Evolutionary conservation across 2,113 vertebrate species (phyloP).

Genomic region (Otocyon megalotis): DNA sequence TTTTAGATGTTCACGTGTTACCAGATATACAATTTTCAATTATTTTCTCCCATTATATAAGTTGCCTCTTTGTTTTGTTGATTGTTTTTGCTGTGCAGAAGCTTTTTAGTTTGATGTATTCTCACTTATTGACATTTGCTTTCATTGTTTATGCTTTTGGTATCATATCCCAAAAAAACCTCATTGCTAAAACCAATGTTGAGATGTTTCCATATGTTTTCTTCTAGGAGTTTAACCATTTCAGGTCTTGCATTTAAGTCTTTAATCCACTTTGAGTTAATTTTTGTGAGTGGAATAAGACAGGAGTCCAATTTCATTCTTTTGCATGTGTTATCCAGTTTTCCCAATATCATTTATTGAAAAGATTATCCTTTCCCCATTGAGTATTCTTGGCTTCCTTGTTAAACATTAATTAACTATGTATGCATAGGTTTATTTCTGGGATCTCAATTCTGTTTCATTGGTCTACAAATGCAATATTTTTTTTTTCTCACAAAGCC

Average conservation of each 20-base stretch:
- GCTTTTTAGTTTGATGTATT: not conserved
- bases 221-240: not conserved
- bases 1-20: not conserved
- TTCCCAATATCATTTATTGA: not conserved
- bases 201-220: not conserved
- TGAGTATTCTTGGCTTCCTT: not conserved
- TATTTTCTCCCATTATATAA: not conserved
- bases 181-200: not conserved
- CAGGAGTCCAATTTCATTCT: not conserved
- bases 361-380: not conserved
- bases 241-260: not conserved
- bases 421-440: not conserved
- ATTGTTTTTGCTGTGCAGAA: not conserved
- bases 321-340: not conserved
- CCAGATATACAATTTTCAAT: not conserved
- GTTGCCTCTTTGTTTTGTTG: not conserved
- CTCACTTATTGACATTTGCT: not conserved
- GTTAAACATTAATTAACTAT: not conserved
- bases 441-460: not conserved
- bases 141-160: not conserved
- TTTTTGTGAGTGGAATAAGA: not conserved
- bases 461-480: not conserved
- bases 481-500: constrained; percentile 8
- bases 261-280: not conserved
- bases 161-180: not conserved